phyloP scores from a whole-genome alignment of 2,888 invertebrate genomes.

The Synergus itoensis region DNA sequence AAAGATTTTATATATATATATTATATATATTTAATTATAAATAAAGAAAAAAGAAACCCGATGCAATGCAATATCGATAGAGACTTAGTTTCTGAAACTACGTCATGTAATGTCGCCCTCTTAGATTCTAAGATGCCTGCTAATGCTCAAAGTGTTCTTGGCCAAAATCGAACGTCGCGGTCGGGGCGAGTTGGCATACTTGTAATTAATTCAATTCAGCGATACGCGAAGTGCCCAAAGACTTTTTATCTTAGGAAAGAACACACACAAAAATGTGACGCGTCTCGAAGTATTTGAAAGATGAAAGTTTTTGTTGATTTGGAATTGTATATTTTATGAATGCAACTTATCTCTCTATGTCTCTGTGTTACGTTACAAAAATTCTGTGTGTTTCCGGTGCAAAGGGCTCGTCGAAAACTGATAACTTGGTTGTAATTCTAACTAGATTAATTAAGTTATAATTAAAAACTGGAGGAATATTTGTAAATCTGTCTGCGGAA shows the following conservation, averaged over 20 bases:
- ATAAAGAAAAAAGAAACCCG: conserved; percentile 50
- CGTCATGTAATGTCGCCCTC: conserved; percentile 67
- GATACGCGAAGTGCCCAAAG: conserved; percentile 34
- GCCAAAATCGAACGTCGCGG: conserved; percentile 53
- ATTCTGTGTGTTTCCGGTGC: not conserved
- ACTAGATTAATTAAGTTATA: not conserved
- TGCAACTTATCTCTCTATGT: conserved; percentile 14
- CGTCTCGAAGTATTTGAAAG: not conserved
- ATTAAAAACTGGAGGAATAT: not conserved
- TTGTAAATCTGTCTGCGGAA: not conserved
- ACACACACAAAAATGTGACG: not conserved
- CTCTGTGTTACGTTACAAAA: conserved; percentile 13
- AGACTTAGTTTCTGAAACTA: conserved; percentile 68
- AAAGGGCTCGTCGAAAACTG: not conserved
- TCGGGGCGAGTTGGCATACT: conserved; percentile 34
- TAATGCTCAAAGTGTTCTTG: conserved; percentile 72
- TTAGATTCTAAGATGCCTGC: conserved; percentile 72
- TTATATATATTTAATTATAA: conserved; percentile 47
- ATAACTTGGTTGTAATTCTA: not conserved
- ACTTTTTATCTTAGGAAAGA: conserved; percentile 13
- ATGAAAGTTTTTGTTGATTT: not conserved
- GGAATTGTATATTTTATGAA: conserved; percentile 22
- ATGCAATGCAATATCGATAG: conserved; percentile 55
- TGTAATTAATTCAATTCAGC: conserved; percentile 19
- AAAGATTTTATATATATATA: conserved; percentile 45